Conservation (phyloP, 2,113 vertebrate genomes). For the Perccottus glenii region DNA sequence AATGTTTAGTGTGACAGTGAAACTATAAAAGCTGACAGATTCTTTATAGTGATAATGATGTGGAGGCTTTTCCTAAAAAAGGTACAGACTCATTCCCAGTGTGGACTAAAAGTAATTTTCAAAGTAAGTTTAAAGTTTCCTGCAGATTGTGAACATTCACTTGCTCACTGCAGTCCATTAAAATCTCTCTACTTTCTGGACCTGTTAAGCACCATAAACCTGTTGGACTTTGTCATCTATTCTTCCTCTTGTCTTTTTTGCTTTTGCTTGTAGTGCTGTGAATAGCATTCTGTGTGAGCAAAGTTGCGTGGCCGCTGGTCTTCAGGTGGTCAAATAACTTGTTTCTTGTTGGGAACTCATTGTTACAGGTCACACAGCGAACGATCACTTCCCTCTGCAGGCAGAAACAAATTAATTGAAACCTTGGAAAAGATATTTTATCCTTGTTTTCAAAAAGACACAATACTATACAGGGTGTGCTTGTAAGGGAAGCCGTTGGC, state of each 20-base stretch:
- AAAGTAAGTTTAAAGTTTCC: neutral
- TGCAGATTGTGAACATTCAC: too few relatives aligned
- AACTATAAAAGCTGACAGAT: too few relatives aligned
- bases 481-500: too few relatives aligned
- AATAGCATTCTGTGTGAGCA: constrained; percentile 62
- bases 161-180: constrained; percentile 10
- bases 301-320: constrained; percentile 85
- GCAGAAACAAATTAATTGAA: neutral
- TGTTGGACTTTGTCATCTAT: constrained; percentile 71
- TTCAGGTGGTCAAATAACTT: constrained; percentile 96
- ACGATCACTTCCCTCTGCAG: constrained; percentile 78
- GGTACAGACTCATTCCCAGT: neutral
- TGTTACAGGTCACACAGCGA: constrained; percentile 86
- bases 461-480: neutral
- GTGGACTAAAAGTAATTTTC: too few relatives aligned
- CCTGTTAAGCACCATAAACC: neutral
- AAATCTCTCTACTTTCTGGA: neutral
- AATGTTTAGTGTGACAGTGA: too few relatives aligned
- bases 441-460: neutral
- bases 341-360: constrained; percentile 89
- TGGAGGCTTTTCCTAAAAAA: neutral
- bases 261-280: constrained; percentile 66
- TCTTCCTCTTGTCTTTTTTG: constrained; percentile 89
- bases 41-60: neutral
- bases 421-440: neutral